These are phyloP conservation scores for Cynopterus sphinx DNA, from an alignment of 2,797 vertebrate species.

Conservation along the genomic window DNA sequence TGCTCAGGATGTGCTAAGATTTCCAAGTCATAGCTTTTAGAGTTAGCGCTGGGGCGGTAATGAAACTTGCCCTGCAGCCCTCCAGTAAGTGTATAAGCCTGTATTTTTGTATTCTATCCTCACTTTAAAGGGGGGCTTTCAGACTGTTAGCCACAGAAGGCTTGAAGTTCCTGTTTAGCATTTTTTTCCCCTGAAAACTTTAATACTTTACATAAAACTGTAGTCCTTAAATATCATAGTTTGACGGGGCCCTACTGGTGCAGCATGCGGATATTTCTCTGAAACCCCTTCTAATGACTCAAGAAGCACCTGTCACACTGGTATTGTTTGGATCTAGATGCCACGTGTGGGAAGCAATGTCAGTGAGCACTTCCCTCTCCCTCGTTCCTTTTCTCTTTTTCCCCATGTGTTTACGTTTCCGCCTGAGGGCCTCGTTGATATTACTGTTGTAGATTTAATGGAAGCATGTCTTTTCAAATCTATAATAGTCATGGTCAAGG, in stretches of 20 bases:
- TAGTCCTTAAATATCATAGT: background rate
- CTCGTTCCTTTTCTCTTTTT: background rate
- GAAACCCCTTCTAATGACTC: background rate
- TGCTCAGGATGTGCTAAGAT: background rate
- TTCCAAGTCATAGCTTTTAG: background rate
- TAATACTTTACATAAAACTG: background rate
- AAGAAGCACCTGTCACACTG: background rate
- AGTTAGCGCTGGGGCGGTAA: background rate
- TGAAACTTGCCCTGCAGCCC: background rate
- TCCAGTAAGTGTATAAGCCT: background rate
- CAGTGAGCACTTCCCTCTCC: background rate
- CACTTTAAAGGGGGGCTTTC: background rate
- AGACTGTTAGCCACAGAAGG: background rate
- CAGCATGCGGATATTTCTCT: background rate
- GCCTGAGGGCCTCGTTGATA: no score
- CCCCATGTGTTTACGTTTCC: background rate
- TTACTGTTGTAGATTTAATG: background rate
- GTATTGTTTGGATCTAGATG: background rate
- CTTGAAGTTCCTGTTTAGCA: background rate
- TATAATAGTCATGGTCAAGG: background rate
- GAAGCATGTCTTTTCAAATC: background rate
- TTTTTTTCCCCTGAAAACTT: background rate
- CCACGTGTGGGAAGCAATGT: background rate
- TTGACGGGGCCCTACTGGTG: background rate
- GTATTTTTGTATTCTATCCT: background rate